Evolutionary conservation across 2,797 vertebrate genomes (phyloP), one percentile per base, ranked within the genome.

Genomic region (Choloepus didactylus): DNA sequence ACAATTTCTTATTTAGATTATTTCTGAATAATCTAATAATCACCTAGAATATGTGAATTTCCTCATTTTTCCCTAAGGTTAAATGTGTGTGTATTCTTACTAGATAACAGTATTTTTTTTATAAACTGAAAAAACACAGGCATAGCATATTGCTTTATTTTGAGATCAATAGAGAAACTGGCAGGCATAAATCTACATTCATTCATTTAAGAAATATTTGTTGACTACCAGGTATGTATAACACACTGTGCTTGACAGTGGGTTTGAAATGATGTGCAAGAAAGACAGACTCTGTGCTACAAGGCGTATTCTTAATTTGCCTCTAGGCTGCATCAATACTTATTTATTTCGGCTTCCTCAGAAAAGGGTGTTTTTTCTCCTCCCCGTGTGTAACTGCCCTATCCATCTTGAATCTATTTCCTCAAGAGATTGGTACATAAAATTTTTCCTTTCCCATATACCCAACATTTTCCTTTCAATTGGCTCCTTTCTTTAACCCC

Each of bases 1-100:
- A 67, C 54, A 54, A 70, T 77, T 84, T 85, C 8, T 23, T 77
- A 56, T 21, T 89, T 77, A 81, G 38, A 84, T 93, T 90, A 81
- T 93, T 41, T 92, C 66, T 91, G 29, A 29, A 94, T 38, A 31
- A 77, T 5, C 46, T 60, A 35, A 35, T 35, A 35, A 35, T 35
- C 35, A 35, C 35, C 35, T 35, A 35, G 35, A 2, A 10, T 59
- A 31, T 66, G 19, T 54, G 44, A 81, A 93, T 59, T 67, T 69
- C 66, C 29, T 91, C 76, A 54, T 38, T 75, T 67, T 85, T 72
- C 19, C 19, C 35, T 6, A 46, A 72, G 49, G 38, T 84, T 87
- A 83, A 69, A 49, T 69, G 3, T n/a, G 11, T 35, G 18, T 84
- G 69, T 81, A 2, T 66, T 69, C 81, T 66, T 91, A 69, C 6